These are phyloP conservation scores for Brotula barbata DNA, from an alignment of 2,797 vertebrate species.

Conservation along the genomic window DNA sequence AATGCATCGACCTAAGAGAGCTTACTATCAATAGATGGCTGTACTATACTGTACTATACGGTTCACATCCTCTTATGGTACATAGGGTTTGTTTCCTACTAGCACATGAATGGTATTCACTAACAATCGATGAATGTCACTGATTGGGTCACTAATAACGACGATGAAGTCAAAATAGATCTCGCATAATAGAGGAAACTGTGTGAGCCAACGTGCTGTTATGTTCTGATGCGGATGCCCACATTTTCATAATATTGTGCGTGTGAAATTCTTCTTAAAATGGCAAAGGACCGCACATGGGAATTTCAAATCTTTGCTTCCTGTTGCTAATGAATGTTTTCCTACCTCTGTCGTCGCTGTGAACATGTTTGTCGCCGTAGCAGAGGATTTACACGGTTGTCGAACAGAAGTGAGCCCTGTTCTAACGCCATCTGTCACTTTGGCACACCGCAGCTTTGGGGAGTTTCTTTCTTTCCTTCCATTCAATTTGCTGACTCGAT, in stretches of 20 bases:
- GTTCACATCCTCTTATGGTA: too few relatives aligned
- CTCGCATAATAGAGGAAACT: too few relatives aligned
- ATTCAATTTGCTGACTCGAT: slow-evolving; percentile 19
- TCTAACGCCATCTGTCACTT: slow-evolving; percentile 61
- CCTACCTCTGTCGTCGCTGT: slow-evolving; percentile 1
- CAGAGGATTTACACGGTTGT: slow-evolving; percentile 43
- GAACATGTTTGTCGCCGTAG: slow-evolving; percentile 16
- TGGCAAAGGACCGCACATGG: neutral
- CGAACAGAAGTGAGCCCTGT: slow-evolving; percentile 48
- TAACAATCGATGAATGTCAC: too few relatives aligned
- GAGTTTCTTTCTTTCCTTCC: slow-evolving; percentile 27
- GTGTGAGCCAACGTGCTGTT: too few relatives aligned
- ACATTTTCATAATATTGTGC: too few relatives aligned
- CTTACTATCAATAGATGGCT: neutral
- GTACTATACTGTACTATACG: too few relatives aligned
- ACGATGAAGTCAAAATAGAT: too few relatives aligned
- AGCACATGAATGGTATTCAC: too few relatives aligned
- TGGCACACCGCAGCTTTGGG: slow-evolving; percentile 29
- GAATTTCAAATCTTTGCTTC: neutral
- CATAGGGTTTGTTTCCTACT: too few relatives aligned
- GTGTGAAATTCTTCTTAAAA: neutral
- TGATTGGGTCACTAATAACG: too few relatives aligned
- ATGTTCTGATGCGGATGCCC: too few relatives aligned
- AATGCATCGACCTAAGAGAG: neutral
- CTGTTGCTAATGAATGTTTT: slow-evolving; percentile 27